Evolutionary conservation across 2,888 invertebrate species (phyloP), one percentile per base, ranked within the genome.

Genomic region (Nasonia oneida): DNA sequence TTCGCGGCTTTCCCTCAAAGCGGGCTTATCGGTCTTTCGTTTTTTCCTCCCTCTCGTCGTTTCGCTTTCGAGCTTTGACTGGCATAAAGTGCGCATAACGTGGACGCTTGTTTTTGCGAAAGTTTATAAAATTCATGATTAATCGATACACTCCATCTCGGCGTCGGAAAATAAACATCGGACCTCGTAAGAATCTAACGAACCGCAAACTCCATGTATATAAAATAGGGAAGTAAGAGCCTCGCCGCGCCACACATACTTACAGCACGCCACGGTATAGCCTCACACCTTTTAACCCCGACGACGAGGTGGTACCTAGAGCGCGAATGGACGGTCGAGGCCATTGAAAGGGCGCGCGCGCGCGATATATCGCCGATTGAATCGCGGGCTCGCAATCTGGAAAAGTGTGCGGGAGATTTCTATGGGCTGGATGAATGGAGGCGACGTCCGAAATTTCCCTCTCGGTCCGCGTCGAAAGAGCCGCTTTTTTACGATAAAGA

Each of bases 311-410:
- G 57, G 37, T 37, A 37, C 14, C 14, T 39, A 57, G 50, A 18
- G 70, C 18, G 37, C 8, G 57, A 23, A 39, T 61, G 73, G 57
- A 71, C 29, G 33, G 33, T 14, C 47, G 5, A 4, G 47, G 57
- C 57, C 57, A 61, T 61, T 61, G 57, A 61, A 61, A 61, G 57
- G 3, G 57, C 50, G 57, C 50, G 50, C 18, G 57, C 15, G 50
- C 18, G 29, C 57, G 81, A 73, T 81, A 81, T 42, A 61, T 73
- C 73, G 42, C 42, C 42, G 42, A 81, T 61, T 73, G 73, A 61
- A 73, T 81, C 23, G 42, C 50, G 67, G 8, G n/a, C 33, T 42
- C 57, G 73, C 73, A 57, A 73, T 81, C 57, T 8, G 42, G 42
- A 39, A 61, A 39, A 73, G 61, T 61, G 12, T 80, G 37, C n/a